Percentiles rank a stretch among this genome's conserved stretches.
Evolutionary conservation across 2,888 invertebrate genomes (phyloP).

Genomic region (Oxytorus armatus): DNA sequence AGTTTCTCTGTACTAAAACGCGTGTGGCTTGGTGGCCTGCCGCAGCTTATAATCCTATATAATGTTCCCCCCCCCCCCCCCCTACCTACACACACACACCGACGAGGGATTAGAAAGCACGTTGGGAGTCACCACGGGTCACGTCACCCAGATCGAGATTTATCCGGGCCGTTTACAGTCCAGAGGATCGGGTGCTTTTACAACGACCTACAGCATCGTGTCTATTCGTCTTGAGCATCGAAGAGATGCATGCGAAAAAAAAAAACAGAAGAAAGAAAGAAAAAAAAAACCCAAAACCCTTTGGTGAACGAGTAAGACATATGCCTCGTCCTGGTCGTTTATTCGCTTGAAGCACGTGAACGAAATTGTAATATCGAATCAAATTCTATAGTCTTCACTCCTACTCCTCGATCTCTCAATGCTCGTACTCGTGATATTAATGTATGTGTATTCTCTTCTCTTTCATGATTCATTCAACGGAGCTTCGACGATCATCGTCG

Average conservation of each 20-base stretch:
- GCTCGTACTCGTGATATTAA: conserved; percentile 1
- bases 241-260: conserved; percentile 16
- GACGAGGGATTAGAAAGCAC: conserved; percentile 78
- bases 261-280: background rate
- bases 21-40: background rate
- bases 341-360: conserved; percentile 20
- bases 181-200: conserved; percentile 11
- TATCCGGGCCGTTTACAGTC: conserved; percentile 70
- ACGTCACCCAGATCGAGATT: conserved; percentile 77
- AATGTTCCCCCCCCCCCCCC: too few species aligned
- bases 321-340: background rate
- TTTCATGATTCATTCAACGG: conserved; percentile 19
- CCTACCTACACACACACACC: too few species aligned
- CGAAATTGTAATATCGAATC: conserved; percentile 45
- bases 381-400: conserved; percentile 29
- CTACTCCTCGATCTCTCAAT: background rate
- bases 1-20: background rate
- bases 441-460: background rate
- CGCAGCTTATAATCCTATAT: conserved; percentile 21
- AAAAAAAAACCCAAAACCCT: too few species aligned
- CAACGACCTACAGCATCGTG: conserved; percentile 62
- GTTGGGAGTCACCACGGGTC: conserved; percentile 73
- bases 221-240: conserved; percentile 7
- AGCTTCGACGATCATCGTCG: conserved; percentile 6
- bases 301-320: conserved; percentile 40